Percentiles rank a stretch among this genome's conserved stretches.
phyloP scores from a whole-genome alignment of 64 coral and sea anemone species.

The Stichodactyla helianthus region DNA sequence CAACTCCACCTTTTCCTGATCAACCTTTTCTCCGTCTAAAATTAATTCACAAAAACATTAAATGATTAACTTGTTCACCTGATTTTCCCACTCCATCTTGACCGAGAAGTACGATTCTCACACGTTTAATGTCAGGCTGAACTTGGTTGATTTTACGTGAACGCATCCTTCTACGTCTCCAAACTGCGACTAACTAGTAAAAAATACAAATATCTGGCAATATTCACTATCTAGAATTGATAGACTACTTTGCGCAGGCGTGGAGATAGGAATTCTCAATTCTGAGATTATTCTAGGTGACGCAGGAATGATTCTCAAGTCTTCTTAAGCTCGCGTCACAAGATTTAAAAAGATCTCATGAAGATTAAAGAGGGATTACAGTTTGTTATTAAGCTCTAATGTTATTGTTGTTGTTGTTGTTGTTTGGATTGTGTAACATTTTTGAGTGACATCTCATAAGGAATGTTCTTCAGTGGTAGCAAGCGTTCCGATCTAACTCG shows the following conservation, averaged over 20 bases:
- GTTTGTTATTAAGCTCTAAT: neutral
- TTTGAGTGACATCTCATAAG: too few species aligned
- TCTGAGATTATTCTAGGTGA: neutral
- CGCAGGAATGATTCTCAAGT: neutral
- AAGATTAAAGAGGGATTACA: neutral
- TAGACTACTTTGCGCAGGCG: neutral
- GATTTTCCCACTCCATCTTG: constrained; percentile 74
- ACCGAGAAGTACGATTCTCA: constrained; percentile 47
- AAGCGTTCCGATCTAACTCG: too few species aligned
- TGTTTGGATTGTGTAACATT: too few species aligned
- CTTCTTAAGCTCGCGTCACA: neutral
- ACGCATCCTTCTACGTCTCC: neutral
- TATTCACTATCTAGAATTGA: too few species aligned
- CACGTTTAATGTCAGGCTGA: neutral
- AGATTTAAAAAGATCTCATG: neutral
- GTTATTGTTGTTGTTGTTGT: too few species aligned
- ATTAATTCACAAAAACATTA: neutral
- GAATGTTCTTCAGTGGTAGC: too few species aligned
- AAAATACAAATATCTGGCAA: too few species aligned
- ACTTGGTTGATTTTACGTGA: neutral
- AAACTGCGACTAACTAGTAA: neutral
- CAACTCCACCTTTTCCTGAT: too few species aligned
- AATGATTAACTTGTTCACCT: constrained; percentile 14
- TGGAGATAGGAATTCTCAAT: neutral
- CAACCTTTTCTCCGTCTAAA: neutral